A percentile compares a stretch with the other conserved stretches of the same genome.
Evolutionary conservation across 2,888 invertebrate genomes (phyloP).

Genomic region (Ormyrus thymus): DNA sequence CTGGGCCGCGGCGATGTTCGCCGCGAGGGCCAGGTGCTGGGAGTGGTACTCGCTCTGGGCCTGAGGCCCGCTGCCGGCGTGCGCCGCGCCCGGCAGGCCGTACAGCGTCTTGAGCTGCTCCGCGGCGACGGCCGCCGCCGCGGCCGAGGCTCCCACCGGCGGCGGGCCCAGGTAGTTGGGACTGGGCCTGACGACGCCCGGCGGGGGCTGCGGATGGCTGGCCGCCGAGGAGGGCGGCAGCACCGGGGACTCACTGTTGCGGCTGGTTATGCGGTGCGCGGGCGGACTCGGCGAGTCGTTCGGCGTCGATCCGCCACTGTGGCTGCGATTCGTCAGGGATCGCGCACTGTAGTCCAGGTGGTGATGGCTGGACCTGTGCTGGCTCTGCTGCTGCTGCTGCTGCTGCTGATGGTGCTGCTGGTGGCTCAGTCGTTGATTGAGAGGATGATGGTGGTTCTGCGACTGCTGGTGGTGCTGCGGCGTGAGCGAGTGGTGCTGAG

Average conservation of each 20-base stretch:
- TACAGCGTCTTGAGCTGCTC: slow-evolving; percentile 74
- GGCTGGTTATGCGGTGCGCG: slow-evolving; percentile 65
- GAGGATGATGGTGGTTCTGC: slow-evolving; percentile 43
- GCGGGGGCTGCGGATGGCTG: slow-evolving; percentile 78
- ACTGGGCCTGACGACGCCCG: slow-evolving; percentile 76
- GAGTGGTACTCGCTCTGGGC: slow-evolving; percentile 79
- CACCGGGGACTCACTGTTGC: slow-evolving; percentile 63
- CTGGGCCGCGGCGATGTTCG: slow-evolving; percentile 81
- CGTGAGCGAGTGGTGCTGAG: slow-evolving; percentile 44
- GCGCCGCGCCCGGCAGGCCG: slow-evolving; percentile 73
- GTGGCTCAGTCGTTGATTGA: background rate
- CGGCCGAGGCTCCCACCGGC: slow-evolving; percentile 74
- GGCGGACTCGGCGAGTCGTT: slow-evolving; percentile 73
- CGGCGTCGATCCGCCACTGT: slow-evolving; percentile 72
- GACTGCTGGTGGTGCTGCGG: slow-evolving; percentile 55
- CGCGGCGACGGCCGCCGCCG: slow-evolving; percentile 75
- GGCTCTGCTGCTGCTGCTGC: slow-evolving; percentile 52
- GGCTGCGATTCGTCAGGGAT: slow-evolving; percentile 67
- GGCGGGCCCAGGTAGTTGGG: slow-evolving; percentile 76
- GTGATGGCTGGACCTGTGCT: slow-evolving; percentile 50
- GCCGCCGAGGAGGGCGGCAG: slow-evolving; percentile 52
- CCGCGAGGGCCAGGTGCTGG: slow-evolving; percentile 78
- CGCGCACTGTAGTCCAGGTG: slow-evolving; percentile 58
- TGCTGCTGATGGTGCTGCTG: slow-evolving; percentile 56
- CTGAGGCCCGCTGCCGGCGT: slow-evolving; percentile 74